Conservation (phyloP, 2,797 vertebrate genomes). For the Myotis planiceps region DNA sequence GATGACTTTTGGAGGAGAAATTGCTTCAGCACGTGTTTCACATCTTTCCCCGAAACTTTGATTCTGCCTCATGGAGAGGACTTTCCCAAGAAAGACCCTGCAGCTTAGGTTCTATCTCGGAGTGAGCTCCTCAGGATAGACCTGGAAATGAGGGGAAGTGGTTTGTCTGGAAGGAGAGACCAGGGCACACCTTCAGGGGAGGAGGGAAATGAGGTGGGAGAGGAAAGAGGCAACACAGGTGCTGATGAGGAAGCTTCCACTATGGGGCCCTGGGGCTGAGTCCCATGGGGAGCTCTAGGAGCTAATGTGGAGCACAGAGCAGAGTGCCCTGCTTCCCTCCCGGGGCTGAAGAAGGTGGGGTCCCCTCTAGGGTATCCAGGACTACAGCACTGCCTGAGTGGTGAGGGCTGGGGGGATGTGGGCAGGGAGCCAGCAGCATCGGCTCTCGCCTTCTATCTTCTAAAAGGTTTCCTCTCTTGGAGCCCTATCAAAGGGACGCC, state of each 20-base stretch:
- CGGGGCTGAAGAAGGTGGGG: not conserved
- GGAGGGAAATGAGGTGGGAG: rapidly evolving
- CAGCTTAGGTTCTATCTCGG: not conserved
- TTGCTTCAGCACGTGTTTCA: not conserved
- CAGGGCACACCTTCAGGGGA: too few relatives aligned
- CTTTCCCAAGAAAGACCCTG: not conserved
- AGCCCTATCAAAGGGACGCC: not conserved
- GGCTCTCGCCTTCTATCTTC: not conserved
- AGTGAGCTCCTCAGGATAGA: too few relatives aligned
- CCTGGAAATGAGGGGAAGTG: too few relatives aligned
- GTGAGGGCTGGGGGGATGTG: rapidly evolving
- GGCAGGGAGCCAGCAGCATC: not conserved
- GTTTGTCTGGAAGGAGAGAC: not conserved
- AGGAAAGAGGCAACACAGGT: too few relatives aligned
- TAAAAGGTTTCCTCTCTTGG: not conserved
- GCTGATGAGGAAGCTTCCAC: not conserved
- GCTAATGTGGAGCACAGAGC: too few relatives aligned
- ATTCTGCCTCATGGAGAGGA: not conserved
- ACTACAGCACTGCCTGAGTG: not conserved
- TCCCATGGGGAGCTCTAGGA: not conserved
- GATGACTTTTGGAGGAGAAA: not conserved
- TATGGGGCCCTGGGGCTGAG: not conserved
- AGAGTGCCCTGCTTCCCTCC: not conserved
- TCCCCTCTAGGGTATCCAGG: not conserved
- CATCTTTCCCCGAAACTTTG: not conserved